Evolutionary conservation across 2,888 invertebrate species (phyloP), one percentile per base, ranked within the genome.

Genomic region (Kryphioiulus occultus): DNA sequence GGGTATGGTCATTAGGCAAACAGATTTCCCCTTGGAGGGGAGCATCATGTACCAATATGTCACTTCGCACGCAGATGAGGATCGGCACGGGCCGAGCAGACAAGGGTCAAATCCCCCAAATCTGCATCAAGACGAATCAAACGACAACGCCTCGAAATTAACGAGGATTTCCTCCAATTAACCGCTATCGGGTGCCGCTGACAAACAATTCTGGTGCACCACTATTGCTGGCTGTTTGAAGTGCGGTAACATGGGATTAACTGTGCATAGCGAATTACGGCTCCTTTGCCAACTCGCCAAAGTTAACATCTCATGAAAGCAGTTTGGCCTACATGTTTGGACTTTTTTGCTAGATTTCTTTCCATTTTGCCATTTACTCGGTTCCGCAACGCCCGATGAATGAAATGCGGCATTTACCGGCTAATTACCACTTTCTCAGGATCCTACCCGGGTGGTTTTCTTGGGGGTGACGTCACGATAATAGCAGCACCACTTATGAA

Each of bases 131-230:
- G 26, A 26, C 68, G 68, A 68, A 47, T 47, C 17, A 3, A 39
- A 9, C 39, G 39, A n/a, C n/a, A n/a, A 3, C 26, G 26, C 68
- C 68, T 68, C 68, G 68, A 68, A 26, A 68, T 68, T 26, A 68
- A 68, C 68, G 68, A 68, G 68, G 68, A 68, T 68, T 68, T 68
- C 68, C 68, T 68, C 26, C 26, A 68, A 68, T 68, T 68, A 68
- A 68, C 68, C 68, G 26, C 68, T 26, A 68, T 26, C n/a, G 59
- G 59, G 59, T 59, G n/a, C 9, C 59, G 19, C 47, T 47, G 47
- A 10, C 47, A 47, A 15, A 19, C 47, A 47, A 47, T 47, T 12
- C 3, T 47, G 59, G 5, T 59, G 19, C 59, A 22, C 7, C 9
- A n/a, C n/a, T 9, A 42, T 42, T 59, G 19, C 59, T 9, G n/a